phyloP scores from a whole-genome alignment of 2,797 vertebrate genomes.

The Pachyuromys duprasi region DNA sequence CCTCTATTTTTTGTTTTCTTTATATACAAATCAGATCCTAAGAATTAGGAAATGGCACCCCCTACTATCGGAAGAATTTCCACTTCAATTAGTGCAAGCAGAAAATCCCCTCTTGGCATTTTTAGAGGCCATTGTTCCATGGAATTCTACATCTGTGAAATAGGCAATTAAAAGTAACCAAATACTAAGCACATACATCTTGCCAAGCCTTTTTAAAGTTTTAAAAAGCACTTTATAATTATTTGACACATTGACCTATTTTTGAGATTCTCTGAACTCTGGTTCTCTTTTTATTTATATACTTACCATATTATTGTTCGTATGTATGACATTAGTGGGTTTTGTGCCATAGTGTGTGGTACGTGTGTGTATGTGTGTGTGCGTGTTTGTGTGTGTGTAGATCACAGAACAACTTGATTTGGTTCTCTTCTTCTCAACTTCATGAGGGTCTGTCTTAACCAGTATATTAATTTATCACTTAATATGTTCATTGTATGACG shows the following conservation, averaged over 20 bases:
- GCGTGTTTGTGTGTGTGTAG: not conserved
- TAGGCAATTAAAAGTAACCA: not conserved
- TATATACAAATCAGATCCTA: not conserved
- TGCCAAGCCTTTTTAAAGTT: not conserved
- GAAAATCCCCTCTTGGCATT: too few species aligned
- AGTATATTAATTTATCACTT: not conserved
- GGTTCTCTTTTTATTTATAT: not conserved
- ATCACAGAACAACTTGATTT: not conserved
- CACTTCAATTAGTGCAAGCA: not conserved
- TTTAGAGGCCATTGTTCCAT: rapidly evolving
- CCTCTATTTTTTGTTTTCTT: not conserved
- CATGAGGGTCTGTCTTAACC: not conserved
- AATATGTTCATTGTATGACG: not conserved
- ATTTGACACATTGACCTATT: not conserved
- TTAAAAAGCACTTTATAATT: not conserved
- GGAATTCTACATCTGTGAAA: not conserved
- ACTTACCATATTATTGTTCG: not conserved
- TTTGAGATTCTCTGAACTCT: not conserved
- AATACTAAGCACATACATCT: not conserved
- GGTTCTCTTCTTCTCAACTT: not conserved
- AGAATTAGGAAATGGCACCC: not conserved
- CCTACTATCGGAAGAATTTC: not conserved
- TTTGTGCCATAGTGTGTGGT: not conserved
- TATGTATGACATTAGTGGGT: not conserved
- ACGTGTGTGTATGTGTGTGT: not conserved